Evolutionary conservation across 2,797 vertebrate species (phyloP), one percentile per base, ranked within the genome.

Genomic region (Sebastes paucispinis): DNA sequence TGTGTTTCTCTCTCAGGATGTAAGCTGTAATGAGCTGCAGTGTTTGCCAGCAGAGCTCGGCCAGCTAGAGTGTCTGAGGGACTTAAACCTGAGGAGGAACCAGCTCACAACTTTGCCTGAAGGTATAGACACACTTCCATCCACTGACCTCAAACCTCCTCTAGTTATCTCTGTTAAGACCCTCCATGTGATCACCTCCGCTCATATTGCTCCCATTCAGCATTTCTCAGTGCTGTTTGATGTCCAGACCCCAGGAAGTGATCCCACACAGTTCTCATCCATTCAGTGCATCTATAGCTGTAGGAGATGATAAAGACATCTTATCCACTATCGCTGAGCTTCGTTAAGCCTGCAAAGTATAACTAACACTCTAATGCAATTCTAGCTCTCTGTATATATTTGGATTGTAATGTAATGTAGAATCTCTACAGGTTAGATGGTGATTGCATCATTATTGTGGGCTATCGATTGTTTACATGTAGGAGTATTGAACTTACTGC

Each of bases 21-120:
- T 97, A 12, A 97, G 98, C 93, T 97, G 97, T 89, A 98, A 99
- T 22, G 97, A 98, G 85, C 90, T 98, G 68, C 97, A 96, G 92
- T 77, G 90, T 73, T 94, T 99, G 52, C 98, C 98, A 0, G 80
- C 92, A 22, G 96, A 97, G 73, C 89, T 98, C 25, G 96, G 97
- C 1, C 95, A 95, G 80, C 90, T 99, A 39, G 94, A 95, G 75
- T 93, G 94, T 79, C 94, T 99, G 83, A 95, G 98, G 67, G 98
- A 99, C 81, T 89, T 99, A 32, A 98, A 94, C 68, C 89, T 98
- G 59, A 93, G 98, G 73, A 95, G 97, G 85, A 99, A 99, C 84
- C 96, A 96, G 79, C 95, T 98, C 47, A 87, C 91, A 14, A 83
- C 89, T 1, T 91, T 99, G 86, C 98, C 98, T 13, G 95, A 97